Percentiles rank a stretch among this genome's conserved stretches.
phyloP scores from a whole-genome alignment of 2,888 invertebrate species.

The Sminthurinus aureus region DNA sequence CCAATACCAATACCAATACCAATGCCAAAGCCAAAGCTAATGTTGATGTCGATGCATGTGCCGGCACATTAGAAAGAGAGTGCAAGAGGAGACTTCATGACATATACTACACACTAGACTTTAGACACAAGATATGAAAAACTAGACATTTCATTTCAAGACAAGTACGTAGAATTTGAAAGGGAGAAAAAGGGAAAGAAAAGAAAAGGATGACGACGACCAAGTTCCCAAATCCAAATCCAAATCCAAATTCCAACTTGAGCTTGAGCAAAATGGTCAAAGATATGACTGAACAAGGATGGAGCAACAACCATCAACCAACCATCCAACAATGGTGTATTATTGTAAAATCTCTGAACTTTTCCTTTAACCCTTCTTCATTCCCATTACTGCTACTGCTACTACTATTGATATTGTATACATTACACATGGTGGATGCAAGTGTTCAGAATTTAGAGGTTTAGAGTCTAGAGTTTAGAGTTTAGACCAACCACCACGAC shows the following conservation, averaged over 20 bases:
- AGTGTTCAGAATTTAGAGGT: too few relatives aligned
- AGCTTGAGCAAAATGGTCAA: neutral
- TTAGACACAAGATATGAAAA: too few relatives aligned
- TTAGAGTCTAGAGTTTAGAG: too few relatives aligned
- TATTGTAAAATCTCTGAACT: slow-evolving; percentile 6
- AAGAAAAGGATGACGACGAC: neutral
- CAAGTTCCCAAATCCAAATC: neutral
- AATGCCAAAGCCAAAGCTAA: too few relatives aligned
- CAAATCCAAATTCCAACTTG: neutral
- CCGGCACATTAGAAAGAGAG: neutral
- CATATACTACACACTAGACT: too few relatives aligned
- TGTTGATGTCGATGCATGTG: neutral
- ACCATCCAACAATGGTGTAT: too few relatives aligned
- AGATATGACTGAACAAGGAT: slow-evolving; percentile 2
- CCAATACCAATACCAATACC: too few relatives aligned
- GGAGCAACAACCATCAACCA: neutral
- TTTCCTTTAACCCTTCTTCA: neutral
- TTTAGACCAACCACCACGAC: too few relatives aligned
- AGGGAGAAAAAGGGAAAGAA: neutral
- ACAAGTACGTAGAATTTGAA: neutral
- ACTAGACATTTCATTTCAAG: neutral
- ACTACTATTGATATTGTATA: too few relatives aligned
- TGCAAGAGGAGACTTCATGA: neutral
- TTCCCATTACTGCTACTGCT: too few relatives aligned
- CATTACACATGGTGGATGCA: too few relatives aligned